These are phyloP conservation scores for Lethrus apterus DNA, from an alignment of 1,140 invertebrate species.

Conservation along the genomic window DNA sequence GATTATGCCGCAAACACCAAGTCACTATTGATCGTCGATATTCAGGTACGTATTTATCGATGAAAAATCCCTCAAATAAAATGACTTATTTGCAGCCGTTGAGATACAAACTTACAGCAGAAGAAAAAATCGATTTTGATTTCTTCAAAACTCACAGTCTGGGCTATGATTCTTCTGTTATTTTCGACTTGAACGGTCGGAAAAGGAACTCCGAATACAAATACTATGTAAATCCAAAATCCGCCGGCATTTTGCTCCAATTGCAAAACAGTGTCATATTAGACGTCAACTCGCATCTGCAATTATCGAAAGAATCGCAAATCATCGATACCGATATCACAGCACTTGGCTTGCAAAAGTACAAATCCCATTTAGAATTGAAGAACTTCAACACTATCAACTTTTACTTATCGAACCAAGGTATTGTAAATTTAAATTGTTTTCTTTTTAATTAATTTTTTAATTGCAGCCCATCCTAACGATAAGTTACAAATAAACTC, in stretches of 20 bases:
- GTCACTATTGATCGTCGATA: background rate
- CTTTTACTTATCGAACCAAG: slow-evolving; percentile 44
- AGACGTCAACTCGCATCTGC: slow-evolving; percentile 42
- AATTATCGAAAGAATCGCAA: slow-evolving; percentile 44
- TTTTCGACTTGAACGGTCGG: slow-evolving; percentile 17
- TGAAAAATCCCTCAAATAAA: background rate
- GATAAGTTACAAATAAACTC: slow-evolving; percentile 48
- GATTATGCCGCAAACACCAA: background rate
- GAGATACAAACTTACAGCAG: background rate
- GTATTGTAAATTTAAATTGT: slow-evolving; percentile 40
- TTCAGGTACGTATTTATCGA: slow-evolving; percentile 3
- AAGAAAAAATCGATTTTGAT: background rate
- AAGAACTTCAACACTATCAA: slow-evolving; percentile 52
- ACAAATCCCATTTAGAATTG: slow-evolving; percentile 43
- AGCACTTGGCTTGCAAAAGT: slow-evolving; percentile 45
- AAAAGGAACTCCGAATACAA: slow-evolving; percentile 38
- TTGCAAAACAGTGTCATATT: slow-evolving; percentile 49
- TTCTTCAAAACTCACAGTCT: too few species aligned
- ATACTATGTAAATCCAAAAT: slow-evolving; percentile 39
- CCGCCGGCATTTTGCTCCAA: slow-evolving; percentile 43
- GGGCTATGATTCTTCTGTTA: too few species aligned
- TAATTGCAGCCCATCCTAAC: slow-evolving; percentile 44
- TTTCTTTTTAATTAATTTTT: background rate
- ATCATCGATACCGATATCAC: slow-evolving; percentile 45
- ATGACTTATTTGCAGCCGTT: background rate